Evolutionary conservation across 2,113 vertebrate species (phyloP).

Genomic region (Sapayoa aenigma): DNA sequence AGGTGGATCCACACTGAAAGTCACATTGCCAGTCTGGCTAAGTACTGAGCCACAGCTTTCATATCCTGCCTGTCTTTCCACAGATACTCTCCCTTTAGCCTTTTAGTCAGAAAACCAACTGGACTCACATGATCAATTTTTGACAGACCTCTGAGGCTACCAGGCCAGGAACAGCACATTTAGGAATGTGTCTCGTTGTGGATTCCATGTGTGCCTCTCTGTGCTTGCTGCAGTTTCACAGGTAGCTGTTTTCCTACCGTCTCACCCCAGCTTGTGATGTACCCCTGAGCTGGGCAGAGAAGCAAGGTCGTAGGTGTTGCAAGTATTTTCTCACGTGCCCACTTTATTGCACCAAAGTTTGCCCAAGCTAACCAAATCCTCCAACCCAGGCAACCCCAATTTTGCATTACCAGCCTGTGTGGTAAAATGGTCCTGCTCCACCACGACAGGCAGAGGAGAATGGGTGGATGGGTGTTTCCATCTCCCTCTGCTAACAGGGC

Average conservation of each 20-base stretch:
- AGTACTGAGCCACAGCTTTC: background rate
- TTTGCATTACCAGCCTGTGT: background rate
- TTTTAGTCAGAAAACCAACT: background rate
- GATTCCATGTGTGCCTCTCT: background rate
- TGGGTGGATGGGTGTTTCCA: background rate
- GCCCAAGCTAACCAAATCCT: background rate
- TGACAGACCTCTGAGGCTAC: background rate
- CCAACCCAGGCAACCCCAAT: background rate
- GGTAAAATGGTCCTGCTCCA: background rate
- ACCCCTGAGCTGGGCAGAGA: background rate
- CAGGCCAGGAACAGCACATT: background rate
- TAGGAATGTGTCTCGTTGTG: fast-evolving
- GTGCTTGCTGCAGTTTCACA: fast-evolving
- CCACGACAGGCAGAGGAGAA: background rate
- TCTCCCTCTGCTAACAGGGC: background rate
- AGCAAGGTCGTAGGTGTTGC: background rate
- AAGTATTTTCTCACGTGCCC: background rate
- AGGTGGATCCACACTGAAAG: background rate
- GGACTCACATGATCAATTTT: background rate
- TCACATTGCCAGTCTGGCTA: background rate
- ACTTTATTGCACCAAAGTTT: background rate
- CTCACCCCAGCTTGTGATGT: background rate
- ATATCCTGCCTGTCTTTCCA: too few species aligned
- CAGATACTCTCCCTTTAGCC: background rate
- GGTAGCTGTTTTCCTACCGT: background rate